A percentile compares a stretch with the other conserved stretches of the same genome.
Conservation (phyloP, 2,113 vertebrate genomes). For the Chionodraco myersi region DNA sequence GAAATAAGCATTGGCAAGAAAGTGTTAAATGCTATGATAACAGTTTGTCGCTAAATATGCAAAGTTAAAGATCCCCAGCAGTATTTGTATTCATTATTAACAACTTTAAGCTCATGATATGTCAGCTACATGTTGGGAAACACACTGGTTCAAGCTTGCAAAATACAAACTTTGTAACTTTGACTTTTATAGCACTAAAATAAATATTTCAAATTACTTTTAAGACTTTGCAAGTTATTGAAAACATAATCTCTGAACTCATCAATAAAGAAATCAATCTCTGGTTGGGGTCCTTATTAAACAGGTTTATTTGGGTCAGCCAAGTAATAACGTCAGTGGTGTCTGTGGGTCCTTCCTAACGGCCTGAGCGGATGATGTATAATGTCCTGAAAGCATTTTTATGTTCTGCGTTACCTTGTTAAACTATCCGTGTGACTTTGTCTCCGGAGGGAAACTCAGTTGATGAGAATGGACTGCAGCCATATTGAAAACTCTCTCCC, state of each 20-base stretch:
- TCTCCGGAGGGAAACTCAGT: neutral
- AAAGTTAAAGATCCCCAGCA: no score
- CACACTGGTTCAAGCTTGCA: no score
- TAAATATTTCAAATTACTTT: neutral
- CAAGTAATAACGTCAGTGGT: neutral
- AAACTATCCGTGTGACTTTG: constrained; percentile 8
- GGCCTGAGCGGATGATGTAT: neutral
- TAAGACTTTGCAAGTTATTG: no score
- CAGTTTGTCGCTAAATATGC: no score
- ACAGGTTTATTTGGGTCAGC: neutral
- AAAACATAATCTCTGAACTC: neutral
- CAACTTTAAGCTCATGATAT: no score
- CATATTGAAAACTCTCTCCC: neutral
- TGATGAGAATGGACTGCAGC: constrained; percentile 2
- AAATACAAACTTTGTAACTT: neutral
- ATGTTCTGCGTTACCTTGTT: constrained; percentile 10
- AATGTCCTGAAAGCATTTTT: constrained; percentile 3
- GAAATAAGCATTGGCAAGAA: neutral
- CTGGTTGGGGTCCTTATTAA: neutral
- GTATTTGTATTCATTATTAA: no score
- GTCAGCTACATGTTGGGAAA: no score
- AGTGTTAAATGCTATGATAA: no score
- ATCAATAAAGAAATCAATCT: neutral
- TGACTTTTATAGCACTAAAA: neutral
- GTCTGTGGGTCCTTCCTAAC: neutral